Evolutionary conservation across 2,888 invertebrate genomes (phyloP).

Genomic region (Drosophila prostipennis): DNA sequence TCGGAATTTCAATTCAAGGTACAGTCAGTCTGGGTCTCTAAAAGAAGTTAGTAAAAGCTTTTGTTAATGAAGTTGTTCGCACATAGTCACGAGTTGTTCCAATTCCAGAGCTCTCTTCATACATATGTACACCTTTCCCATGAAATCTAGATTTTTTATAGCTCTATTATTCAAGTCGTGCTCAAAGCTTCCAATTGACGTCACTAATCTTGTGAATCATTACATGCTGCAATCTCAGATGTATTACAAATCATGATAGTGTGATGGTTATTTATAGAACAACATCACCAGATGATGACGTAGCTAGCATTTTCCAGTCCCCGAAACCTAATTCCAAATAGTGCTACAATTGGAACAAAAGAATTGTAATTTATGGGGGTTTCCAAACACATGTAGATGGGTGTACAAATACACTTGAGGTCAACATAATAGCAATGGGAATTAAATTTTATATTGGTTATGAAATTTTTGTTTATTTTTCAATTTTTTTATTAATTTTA

Average conservation of each 20-base stretch:
- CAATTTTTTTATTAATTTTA: too few relatives aligned
- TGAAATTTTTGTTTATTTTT: background rate
- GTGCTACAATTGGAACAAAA: conserved; percentile 12
- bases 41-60: conserved; percentile 27
- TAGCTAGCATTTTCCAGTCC: conserved; percentile 15
- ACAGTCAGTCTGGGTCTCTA: conserved; percentile 47
- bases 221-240: conserved; percentile 27
- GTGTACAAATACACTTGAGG: background rate
- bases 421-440: background rate
- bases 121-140: background rate
- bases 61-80: conserved; percentile 52
- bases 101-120: conserved; percentile 20
- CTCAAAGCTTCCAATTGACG: conserved; percentile 52
- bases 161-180: conserved; percentile 6
- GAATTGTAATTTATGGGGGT: conserved; percentile 44
- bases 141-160: conserved; percentile 6
- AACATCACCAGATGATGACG: conserved; percentile 15
- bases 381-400: conserved; percentile 36
- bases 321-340: conserved; percentile 19
- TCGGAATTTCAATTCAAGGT: conserved; percentile 40
- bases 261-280: conserved; percentile 45
- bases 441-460: background rate
- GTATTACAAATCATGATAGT: conserved; percentile 16
- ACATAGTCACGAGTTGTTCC: conserved; percentile 59
- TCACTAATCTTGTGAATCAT: conserved; percentile 61